phyloP scores from a whole-genome alignment of 92 coral and sea anemone genomes.

The Heliopora coerulea region DNA sequence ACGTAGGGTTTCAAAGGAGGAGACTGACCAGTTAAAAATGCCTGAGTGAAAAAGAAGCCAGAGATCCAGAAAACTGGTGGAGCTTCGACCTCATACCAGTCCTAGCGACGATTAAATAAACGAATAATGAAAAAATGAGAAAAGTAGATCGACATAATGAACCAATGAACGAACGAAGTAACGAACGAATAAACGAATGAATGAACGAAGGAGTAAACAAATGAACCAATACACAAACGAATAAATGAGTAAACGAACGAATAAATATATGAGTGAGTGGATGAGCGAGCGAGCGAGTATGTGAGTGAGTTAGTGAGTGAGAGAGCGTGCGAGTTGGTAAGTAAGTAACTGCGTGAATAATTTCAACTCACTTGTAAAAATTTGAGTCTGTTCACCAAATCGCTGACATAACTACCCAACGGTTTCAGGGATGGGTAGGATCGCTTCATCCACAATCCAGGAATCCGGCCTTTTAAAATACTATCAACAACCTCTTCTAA shows the following conservation, averaged over 20 bases:
- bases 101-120: constrained; percentile 40
- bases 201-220: background rate
- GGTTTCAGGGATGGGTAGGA: constrained; percentile 98
- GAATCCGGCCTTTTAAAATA: constrained; percentile 86
- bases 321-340: too few relatives aligned
- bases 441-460: constrained; percentile 99
- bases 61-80: constrained; percentile 95
- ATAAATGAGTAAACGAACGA: background rate
- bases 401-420: constrained; percentile 94
- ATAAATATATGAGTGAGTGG: background rate
- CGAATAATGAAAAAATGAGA: background rate
- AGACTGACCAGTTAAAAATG: constrained; percentile 79
- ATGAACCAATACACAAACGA: background rate
- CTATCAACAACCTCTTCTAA: constrained; percentile 87
- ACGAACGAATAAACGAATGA: background rate
- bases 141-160: background rate
- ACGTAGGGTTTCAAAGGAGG: too few relatives aligned
- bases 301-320: too few relatives aligned
- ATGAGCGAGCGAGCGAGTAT: background rate
- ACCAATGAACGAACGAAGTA: background rate
- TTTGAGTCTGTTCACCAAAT: constrained; percentile 85
- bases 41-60: constrained; percentile 97
- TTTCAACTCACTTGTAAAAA: constrained; percentile 54
- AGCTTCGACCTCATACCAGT: constrained; percentile 93
- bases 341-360: background rate